Evolutionary conservation across 2,888 invertebrate species (phyloP), one percentile per base, ranked within the genome.

Genomic region (Theretra japonica): DNA sequence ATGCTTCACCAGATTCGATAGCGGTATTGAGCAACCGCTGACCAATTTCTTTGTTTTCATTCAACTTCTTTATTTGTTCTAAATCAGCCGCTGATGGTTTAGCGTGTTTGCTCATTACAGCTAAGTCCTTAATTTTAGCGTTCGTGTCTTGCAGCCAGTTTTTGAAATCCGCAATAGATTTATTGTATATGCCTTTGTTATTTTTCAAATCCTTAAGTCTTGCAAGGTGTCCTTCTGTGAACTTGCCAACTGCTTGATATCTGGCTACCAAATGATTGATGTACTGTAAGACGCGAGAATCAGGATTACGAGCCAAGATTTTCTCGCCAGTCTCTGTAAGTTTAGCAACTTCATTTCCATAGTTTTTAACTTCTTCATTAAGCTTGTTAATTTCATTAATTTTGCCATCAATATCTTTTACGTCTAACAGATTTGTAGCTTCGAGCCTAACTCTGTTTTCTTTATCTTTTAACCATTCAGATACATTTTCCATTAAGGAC

Each of bases 1-100:
- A 92, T 6, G 97, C 96, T 92, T 99, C 99, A 0, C 99, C 99
- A 71, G 97, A 96, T 87, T 98, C 98, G 0, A 98, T 96, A 0
- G 97, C 97, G 80, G 95, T 96, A 80, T 97, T 98, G 0, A 99
- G 89, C 57, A 98, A 91, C 48, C 93, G 91, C 84, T 98, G 98
- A 0, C 98, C 98, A 71, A 95, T 94, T 80, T 98, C 98, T 80
- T 98, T 96, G 82, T 96, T 96, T 68, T 96, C 95, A 53, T 95
- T 95, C 73, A 97, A 96, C 76, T 95, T 95, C 82, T 97, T 97
- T 17, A 98, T 92, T 81, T 97, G 97, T 77, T 96, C 96, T 70
- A 98, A 88, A 81, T 97, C 97, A 53, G 96, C 95, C 75, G 97
- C 96, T 70, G 97, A 96, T 2, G 97, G 97, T 79, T 97, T 97